Percentiles rank a stretch among this genome's conserved stretches.
These are phyloP conservation scores for Capitulum mitella DNA, from an alignment of 2,888 invertebrate species.

Conservation along the genomic window DNA sequence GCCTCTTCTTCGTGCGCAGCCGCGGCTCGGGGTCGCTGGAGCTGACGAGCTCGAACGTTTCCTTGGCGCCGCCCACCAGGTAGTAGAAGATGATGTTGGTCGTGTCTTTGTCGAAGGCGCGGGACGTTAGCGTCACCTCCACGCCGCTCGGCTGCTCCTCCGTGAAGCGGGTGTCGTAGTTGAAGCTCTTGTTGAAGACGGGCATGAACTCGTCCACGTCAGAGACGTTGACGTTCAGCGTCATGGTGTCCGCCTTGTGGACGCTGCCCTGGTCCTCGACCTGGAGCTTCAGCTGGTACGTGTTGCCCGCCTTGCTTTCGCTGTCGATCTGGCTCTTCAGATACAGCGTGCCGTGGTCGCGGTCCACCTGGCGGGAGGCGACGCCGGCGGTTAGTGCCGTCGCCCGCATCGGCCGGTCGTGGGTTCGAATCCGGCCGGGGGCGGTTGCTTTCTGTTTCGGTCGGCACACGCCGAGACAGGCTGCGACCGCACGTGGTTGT, in stretches of 20 bases:
- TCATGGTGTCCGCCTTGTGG: not conserved
- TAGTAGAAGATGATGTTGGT: not conserved
- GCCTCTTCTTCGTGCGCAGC: not conserved
- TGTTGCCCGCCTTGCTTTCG: not conserved
- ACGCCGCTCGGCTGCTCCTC: not conserved
- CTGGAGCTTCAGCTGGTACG: not conserved
- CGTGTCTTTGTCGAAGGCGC: not conserved
- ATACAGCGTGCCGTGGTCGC: not conserved
- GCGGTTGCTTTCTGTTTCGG: too few species aligned
- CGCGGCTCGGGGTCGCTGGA: not conserved
- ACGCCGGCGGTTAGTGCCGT: too few species aligned
- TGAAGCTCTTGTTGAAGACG: not conserved
- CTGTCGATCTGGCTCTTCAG: not conserved
- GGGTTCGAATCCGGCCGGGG: too few species aligned
- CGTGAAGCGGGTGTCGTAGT: not conserved
- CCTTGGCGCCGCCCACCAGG: constrained; percentile 17
- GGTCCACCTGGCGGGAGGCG: too few species aligned
- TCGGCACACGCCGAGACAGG: too few species aligned
- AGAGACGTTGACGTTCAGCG: not conserved
- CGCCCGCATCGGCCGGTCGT: too few species aligned
- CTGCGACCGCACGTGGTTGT: too few species aligned
- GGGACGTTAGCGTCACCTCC: not conserved
- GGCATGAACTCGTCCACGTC: constrained; percentile 7
- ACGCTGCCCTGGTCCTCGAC: too few species aligned
- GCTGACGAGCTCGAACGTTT: not conserved